Base-by-base conservation (phyloP, 2,113 vertebrate genomes). In the Siniperca knerii region DNA sequence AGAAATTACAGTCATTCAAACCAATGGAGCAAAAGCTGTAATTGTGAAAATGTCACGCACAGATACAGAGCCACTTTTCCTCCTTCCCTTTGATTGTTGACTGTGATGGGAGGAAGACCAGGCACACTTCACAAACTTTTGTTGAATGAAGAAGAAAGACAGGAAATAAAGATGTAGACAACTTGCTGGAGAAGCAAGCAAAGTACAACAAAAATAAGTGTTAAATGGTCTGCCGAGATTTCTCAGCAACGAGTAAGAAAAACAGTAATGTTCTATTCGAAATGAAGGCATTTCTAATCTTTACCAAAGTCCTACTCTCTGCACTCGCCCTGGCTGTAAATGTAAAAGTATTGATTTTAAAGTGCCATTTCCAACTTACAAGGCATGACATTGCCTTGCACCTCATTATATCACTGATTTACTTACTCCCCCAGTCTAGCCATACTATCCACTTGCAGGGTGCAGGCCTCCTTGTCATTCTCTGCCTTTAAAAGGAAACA, bases 1-100 rank as follows among this genome's bases (percentile, higher is more conserved):
- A 71, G 33, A 82, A 93, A 93, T 94, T 84, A 92, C 84, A 92
- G 90, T 81, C 72, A 88, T 90, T 77, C 15, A 44, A 81, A 50
- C 52, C 81, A 73, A 75, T 46, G 71, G 62, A 68, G 79, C n/a
- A 21, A 82, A 74, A 76, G 85, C 80, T 85, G 75, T 86, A 86
- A 89, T 87, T 89, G 83, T 70, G 81, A 74, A 84, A 91, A 90
- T 83, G 83, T 83, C 81, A 86, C n/a, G 37, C 55, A 52, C 73
- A 48, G 77, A 85, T 77, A 77, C 35, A 20, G 42, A 12, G 65
- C 55, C 83, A 46, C 44, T 70, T 18, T 78, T 23, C 4, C 33
- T 65, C 3, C 54, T 46, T 66, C n/a, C n/a, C 1, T 5, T 73
- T 64, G 60, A 18, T 46, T 70, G 33, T 60, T 50, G 25, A 25